These are phyloP conservation scores for Dryobotodes eremita DNA, from an alignment of 2,888 invertebrate species.

Conservation along the genomic window DNA sequence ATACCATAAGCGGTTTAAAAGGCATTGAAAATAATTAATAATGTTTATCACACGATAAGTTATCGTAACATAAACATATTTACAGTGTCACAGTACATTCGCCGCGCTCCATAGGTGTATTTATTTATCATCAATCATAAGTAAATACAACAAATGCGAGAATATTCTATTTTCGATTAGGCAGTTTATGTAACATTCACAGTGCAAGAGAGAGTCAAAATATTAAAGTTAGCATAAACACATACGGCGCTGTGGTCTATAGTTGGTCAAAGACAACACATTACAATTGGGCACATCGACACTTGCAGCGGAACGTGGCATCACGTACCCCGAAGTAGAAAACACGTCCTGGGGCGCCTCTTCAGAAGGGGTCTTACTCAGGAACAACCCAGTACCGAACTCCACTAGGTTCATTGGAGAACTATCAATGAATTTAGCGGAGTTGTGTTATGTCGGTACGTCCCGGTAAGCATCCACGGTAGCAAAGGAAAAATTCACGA, in stretches of 20 bases:
- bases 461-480: conserved; percentile 88
- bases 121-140: conserved; percentile 15
- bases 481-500: conserved; percentile 87
- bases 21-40: conserved; percentile 45
- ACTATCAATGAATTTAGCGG: conserved; percentile 90
- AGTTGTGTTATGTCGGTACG: conserved; percentile 68
- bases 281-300: conserved; percentile 84
- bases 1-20: conserved; percentile 21
- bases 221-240: conserved; percentile 33
- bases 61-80: conserved; percentile 47
- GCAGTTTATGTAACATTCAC: neutral
- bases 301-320: conserved; percentile 77
- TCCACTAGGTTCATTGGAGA: conserved; percentile 98
- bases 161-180: conserved; percentile 16
- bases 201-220: conserved; percentile 48
- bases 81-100: conserved; percentile 17
- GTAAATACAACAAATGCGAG: conserved; percentile 14
- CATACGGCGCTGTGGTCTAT: conserved; percentile 72
- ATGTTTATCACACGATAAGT: conserved; percentile 48
- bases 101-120: neutral
- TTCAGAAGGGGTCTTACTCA: conserved; percentile 97
- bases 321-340: conserved; percentile 92
- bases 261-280: conserved; percentile 79
- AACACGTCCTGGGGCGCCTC: conserved; percentile 94
- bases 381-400: conserved; percentile 98